Evolutionary conservation across 2,888 invertebrate genomes (phyloP).

Genomic region (Pterostichus madidus): DNA sequence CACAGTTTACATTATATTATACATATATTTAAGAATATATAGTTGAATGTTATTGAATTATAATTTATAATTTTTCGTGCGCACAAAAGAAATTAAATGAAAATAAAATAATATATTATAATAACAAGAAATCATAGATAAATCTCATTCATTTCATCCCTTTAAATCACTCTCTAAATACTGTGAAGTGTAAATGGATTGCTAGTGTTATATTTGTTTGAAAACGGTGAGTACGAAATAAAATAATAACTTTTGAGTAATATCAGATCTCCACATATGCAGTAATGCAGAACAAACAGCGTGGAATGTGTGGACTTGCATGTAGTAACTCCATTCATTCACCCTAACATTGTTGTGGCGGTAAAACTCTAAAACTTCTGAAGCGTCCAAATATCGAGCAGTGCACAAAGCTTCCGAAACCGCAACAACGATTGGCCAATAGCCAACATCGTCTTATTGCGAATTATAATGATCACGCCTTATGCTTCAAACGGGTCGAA

Average conservation of each 20-base stretch:
- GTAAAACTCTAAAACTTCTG: slow-evolving; percentile 9
- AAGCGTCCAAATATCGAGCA: neutral
- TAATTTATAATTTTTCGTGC: slow-evolving; percentile 62
- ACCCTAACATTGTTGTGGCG: slow-evolving; percentile 20
- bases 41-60: slow-evolving; percentile 66
- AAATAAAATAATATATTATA: slow-evolving; percentile 59
- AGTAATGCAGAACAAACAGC: no score
- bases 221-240: no score
- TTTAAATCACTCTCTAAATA: neutral
- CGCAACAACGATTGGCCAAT: slow-evolving; percentile 24
- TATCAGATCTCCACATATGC: no score
- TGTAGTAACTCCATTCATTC: slow-evolving; percentile 11
- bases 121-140: slow-evolving; percentile 14
- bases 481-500: slow-evolving; percentile 11
- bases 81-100: slow-evolving; percentile 57
- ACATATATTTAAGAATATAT: slow-evolving; percentile 64
- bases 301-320: neutral
- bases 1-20: slow-evolving; percentile 62
- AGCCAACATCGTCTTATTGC: slow-evolving; percentile 36
- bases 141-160: slow-evolving; percentile 6
- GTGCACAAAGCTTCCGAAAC: slow-evolving; percentile 27
- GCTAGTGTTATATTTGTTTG: neutral
- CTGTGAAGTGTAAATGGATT: neutral
- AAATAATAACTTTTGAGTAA: no score
- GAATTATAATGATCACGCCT: slow-evolving; percentile 55